A percentile compares a stretch with the other conserved stretches of the same genome.
These are phyloP conservation scores for Phrynosoma platyrhinos DNA, from an alignment of 2,113 vertebrate genomes.

Conservation along the genomic window DNA sequence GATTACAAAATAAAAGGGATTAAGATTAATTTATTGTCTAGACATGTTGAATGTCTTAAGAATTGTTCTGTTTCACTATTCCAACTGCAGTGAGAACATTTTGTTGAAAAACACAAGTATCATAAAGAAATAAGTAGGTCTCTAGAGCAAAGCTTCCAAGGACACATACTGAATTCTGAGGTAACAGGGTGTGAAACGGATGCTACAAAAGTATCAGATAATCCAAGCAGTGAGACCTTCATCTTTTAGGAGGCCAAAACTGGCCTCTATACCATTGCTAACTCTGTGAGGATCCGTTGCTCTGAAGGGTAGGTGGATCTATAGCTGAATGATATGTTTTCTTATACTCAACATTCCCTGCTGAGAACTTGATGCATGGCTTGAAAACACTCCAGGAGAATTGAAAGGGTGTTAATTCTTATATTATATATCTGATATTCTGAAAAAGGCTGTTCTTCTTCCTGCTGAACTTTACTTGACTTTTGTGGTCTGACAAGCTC, in stretches of 20 bases:
- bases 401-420: slow-evolving; percentile 47
- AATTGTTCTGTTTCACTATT: no score
- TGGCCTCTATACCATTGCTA: neutral
- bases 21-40: neutral
- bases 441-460: neutral
- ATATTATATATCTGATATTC: slow-evolving; percentile 44
- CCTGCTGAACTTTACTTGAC: slow-evolving; percentile 38
- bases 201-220: neutral
- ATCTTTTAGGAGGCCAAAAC: slow-evolving; percentile 15
- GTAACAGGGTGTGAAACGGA: neutral
- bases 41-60: neutral
- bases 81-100: neutral
- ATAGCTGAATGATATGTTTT: slow-evolving; percentile 21
- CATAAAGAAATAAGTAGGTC: neutral
- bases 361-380: slow-evolving; percentile 42
- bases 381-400: slow-evolving; percentile 33
- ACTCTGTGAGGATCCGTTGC: neutral
- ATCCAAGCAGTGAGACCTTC: neutral
- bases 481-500: slow-evolving; percentile 42
- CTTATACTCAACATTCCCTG: slow-evolving; percentile 12
- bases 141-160: neutral
- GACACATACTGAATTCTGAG: neutral
- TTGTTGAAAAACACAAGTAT: neutral
- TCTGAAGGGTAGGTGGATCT: neutral
- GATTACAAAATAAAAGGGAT: neutral